phyloP scores from a whole-genome alignment of 2,888 invertebrate species.

The Ellobium chinense region DNA sequence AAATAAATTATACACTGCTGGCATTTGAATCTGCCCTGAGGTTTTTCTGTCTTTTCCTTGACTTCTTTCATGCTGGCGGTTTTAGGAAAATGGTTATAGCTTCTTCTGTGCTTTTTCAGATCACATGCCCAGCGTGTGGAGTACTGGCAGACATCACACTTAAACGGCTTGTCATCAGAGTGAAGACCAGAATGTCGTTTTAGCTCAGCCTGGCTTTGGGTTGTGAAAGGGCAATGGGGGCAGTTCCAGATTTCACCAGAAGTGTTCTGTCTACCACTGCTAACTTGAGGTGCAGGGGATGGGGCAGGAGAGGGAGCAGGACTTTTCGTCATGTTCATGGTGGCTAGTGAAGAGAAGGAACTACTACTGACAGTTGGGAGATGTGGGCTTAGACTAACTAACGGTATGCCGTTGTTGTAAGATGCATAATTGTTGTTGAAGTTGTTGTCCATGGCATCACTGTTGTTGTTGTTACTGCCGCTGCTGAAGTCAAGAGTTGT shows the following conservation, averaged over 20 bases:
- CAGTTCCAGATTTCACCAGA: conserved; percentile 54
- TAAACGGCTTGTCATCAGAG: conserved; percentile 76
- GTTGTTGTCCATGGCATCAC: conserved; percentile 14
- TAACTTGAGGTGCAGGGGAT: neutral
- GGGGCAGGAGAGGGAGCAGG: neutral
- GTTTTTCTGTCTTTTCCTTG: conserved; percentile 50
- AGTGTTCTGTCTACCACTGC: conserved; percentile 14
- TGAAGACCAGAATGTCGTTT: conserved; percentile 74
- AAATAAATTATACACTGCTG: conserved; percentile 67
- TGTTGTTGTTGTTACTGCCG: conserved; percentile 22
- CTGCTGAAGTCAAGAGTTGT: conserved; percentile 5
- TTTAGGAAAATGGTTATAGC: conserved; percentile 68
- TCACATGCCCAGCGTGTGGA: conserved; percentile 78
- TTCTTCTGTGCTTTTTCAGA: conserved; percentile 76
- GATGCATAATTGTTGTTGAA: conserved; percentile 18
- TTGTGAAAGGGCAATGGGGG: conserved; percentile 74
- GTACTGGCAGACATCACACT: conserved; percentile 74
- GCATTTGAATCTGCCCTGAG: conserved; percentile 60
- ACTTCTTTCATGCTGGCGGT: conserved; percentile 45
- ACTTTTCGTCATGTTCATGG: neutral
- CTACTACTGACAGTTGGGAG: neutral
- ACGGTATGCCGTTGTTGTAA: conserved; percentile 21
- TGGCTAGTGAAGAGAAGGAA: neutral
- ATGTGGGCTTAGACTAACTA: neutral
- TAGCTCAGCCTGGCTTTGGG: conserved; percentile 75